A percentile compares a stretch with the other conserved stretches of the same genome.
These are phyloP conservation scores for Aphis craccivora DNA, from an alignment of 1,140 invertebrate genomes.

Conservation along the genomic window DNA sequence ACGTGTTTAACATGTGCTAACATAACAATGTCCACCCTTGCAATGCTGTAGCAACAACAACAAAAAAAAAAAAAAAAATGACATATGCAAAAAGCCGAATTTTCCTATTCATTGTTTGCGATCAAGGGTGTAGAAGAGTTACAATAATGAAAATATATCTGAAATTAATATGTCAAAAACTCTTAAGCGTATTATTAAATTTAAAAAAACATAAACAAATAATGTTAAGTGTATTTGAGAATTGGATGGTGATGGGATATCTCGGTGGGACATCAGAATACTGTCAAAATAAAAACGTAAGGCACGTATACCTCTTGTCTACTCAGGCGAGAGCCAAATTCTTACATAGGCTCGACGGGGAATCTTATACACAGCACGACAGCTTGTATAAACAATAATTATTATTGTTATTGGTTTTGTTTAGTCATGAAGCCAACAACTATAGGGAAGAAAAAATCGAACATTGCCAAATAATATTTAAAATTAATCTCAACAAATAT, in stretches of 20 bases:
- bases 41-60: background rate
- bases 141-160: constrained; percentile 14
- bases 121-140: background rate
- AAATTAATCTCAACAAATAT: constrained; percentile 43
- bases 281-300: constrained; percentile 54
- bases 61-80: constrained; percentile 6
- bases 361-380: constrained; percentile 46
- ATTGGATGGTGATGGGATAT: background rate
- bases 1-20: constrained; percentile 46
- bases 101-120: constrained; percentile 38
- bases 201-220: background rate
- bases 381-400: constrained; percentile 58
- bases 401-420: constrained; percentile 57
- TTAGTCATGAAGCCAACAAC: constrained; percentile 35
- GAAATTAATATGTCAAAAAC: constrained; percentile 38
- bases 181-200: background rate
- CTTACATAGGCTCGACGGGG: constrained; percentile 36
- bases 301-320: background rate
- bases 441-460: background rate
- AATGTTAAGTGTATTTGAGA: constrained; percentile 17
- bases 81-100: constrained; percentile 29
- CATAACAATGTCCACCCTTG: constrained; percentile 18
- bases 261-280: constrained; percentile 38
- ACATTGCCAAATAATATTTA: constrained; percentile 46
- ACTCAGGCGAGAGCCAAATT: constrained; percentile 35